Conservation (phyloP, 2,113 vertebrate genomes). For the Rallus limicola region DNA sequence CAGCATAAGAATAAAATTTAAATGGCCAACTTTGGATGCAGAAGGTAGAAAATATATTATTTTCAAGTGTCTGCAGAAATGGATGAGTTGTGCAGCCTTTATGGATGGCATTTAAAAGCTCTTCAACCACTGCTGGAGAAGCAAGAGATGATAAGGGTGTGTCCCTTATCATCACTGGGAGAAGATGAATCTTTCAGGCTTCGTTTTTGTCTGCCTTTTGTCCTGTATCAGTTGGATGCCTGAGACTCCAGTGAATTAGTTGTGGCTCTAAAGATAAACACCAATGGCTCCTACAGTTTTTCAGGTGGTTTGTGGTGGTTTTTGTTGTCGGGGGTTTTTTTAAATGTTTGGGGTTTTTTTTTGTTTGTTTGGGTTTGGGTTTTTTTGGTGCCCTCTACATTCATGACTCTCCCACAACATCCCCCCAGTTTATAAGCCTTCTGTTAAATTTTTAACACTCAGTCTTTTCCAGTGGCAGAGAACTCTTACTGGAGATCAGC, state of each 20-base stretch:
- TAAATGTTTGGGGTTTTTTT: too few species aligned
- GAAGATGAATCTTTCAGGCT: not conserved
- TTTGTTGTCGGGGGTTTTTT: too few species aligned
- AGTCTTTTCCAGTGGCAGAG: conserved; percentile 69
- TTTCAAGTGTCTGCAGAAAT: not conserved
- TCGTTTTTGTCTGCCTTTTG: not conserved
- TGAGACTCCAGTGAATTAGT: not conserved
- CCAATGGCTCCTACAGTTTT: not conserved
- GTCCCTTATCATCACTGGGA: not conserved
- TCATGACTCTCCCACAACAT: conserved; percentile 48
- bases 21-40: not conserved
- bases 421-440: conserved; percentile 64
- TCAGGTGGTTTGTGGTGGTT: not conserved
- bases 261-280: conserved; percentile 30
- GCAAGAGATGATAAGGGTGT: not conserved
- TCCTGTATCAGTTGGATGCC: not conserved
- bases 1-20: not conserved
- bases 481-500: conserved; percentile 68
- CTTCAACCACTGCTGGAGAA: not conserved
- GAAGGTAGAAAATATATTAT: not conserved
- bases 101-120: not conserved
- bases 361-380: not conserved
- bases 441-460: conserved; percentile 73
- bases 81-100: not conserved
- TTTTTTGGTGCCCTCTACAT: conserved; percentile 23